Percentiles rank a stretch among this genome's conserved stretches.
Conservation (phyloP, 1,140 invertebrate genomes). For the Microplitis demolitor region DNA sequence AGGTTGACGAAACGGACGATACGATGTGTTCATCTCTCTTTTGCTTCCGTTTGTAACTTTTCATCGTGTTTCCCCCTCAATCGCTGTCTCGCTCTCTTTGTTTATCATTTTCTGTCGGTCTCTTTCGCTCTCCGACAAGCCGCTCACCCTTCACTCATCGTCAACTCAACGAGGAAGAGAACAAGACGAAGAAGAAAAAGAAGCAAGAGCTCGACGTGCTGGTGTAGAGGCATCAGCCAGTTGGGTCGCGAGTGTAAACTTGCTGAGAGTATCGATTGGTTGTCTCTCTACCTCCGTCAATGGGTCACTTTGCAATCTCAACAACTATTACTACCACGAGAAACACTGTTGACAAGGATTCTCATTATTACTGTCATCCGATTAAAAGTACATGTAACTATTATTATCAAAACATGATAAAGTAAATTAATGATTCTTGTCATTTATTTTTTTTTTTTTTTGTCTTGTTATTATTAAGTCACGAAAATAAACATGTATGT, state of each 20-base stretch:
- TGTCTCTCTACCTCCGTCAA: conserved; percentile 28
- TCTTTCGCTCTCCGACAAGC: background rate
- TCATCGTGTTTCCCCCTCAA: background rate
- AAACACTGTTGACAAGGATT: background rate
- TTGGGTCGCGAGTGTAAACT: background rate
- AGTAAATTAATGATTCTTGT: too few relatives aligned
- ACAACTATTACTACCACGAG: background rate
- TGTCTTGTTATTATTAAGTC: too few relatives aligned
- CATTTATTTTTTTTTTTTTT: too few relatives aligned
- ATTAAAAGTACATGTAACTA: too few relatives aligned
- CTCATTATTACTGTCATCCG: too few relatives aligned
- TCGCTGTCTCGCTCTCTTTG: background rate
- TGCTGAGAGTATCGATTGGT: conserved; percentile 36
- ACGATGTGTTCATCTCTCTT: background rate
- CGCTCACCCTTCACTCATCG: background rate
- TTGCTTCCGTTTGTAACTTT: background rate
- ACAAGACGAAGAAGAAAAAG: background rate
- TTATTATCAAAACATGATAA: too few relatives aligned
- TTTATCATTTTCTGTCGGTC: background rate
- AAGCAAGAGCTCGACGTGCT: too few relatives aligned
- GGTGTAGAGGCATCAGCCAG: too few relatives aligned
- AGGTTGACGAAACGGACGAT: conserved; percentile 22
- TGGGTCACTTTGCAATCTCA: conserved; percentile 36
- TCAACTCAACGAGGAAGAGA: background rate
- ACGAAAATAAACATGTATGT: too few relatives aligned